These are phyloP conservation scores for Marisa cornuarietis DNA, from an alignment of 1,140 invertebrate species.

Conservation along the genomic window DNA sequence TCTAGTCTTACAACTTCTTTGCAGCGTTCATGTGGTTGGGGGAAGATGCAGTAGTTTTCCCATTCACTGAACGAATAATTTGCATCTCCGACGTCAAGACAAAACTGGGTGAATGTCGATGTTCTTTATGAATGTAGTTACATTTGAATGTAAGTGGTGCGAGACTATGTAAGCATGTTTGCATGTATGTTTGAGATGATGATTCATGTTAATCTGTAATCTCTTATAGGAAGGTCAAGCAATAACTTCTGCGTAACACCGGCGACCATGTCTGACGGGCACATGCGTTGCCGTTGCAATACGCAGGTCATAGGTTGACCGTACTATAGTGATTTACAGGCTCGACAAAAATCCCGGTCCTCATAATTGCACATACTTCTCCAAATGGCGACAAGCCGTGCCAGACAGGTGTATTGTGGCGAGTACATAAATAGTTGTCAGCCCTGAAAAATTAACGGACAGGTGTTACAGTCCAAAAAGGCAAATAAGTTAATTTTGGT, in stretches of 20 bases:
- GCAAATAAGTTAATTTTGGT: too few species aligned
- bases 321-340: neutral
- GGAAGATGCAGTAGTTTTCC: too few species aligned
- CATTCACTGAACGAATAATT: too few species aligned
- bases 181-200: neutral
- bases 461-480: too few species aligned
- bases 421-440: slow-evolving; percentile 13
- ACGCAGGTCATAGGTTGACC: neutral
- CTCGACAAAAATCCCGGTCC: neutral
- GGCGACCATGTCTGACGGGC: too few species aligned
- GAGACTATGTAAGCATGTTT: neutral
- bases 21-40: too few species aligned
- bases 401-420: slow-evolving; percentile 9
- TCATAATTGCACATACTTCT: neutral
- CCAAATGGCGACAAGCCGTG: slow-evolving; percentile 16
- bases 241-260: neutral
- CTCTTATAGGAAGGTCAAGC: neutral
- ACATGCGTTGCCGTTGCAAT: neutral
- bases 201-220: neutral
- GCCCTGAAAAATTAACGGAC: slow-evolving; percentile 14
- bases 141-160: too few species aligned
- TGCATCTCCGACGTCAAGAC: too few species aligned
- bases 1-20: too few species aligned
- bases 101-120: too few species aligned
- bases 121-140: too few species aligned